Evolutionary conservation across 2,888 invertebrate species (phyloP).

Genomic region (Onthophagus sagittarius): DNA sequence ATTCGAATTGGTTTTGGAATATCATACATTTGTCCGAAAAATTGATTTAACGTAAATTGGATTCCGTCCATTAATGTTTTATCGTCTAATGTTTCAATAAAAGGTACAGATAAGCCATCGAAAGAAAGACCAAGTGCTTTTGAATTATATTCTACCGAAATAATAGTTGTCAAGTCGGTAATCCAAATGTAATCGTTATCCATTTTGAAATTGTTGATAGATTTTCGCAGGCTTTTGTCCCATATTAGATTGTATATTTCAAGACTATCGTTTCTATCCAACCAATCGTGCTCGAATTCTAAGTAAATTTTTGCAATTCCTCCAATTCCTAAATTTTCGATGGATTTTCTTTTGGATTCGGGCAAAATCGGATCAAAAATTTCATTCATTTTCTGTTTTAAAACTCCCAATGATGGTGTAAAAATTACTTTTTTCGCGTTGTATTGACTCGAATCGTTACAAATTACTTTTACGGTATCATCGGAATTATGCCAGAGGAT

Average conservation of each 20-base stretch:
- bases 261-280: conserved; percentile 44
- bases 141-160: conserved; percentile 57
- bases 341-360: too few species aligned
- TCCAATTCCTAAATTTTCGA: too few species aligned
- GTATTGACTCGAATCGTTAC: too few species aligned
- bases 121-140: conserved; percentile 64
- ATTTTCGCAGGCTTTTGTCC: too few species aligned
- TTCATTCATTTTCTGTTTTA: too few species aligned
- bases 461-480: too few species aligned
- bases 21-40: conserved; percentile 48
- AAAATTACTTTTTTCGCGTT: too few species aligned
- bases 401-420: too few species aligned
- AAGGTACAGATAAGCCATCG: conserved; percentile 57
- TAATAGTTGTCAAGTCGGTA: conserved; percentile 59
- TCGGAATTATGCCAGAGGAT: too few species aligned
- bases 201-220: neutral
- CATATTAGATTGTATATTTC: too few species aligned
- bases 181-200: conserved; percentile 53
- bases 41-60: conserved; percentile 51
- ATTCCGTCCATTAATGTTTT: conserved; percentile 52
- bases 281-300: conserved; percentile 28
- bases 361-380: too few species aligned
- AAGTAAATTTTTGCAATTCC: conserved; percentile 58
- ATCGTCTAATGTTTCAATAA: conserved; percentile 58
- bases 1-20: conserved; percentile 49